Base-by-base conservation (phyloP, 1,140 invertebrate species). In the Chionoecetes opilio region DNA sequence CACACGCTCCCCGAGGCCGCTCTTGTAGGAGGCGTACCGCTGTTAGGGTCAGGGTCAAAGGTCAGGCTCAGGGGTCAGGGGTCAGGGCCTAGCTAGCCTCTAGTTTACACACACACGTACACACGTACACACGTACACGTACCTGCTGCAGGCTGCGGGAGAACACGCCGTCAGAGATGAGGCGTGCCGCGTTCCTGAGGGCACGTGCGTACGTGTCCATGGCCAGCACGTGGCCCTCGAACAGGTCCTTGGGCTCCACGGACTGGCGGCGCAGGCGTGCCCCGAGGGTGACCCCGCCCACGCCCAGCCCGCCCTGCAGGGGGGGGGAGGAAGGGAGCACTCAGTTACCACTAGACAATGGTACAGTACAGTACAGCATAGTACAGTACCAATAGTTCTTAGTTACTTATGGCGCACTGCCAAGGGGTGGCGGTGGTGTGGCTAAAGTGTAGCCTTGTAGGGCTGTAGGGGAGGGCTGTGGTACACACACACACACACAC, bases 1-100 rank as follows among this genome's bases (percentile, higher is more conserved):
- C 35, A 98, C 97, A 85, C 97, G 97, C 31, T 97, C 97, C 17
- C 98, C 98, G 96, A 98, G 97, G 3, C 97, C 98, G 94, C 97
- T 97, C 91, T 97, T 97, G 97, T 97, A 98, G 34, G 97, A 97
- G 14, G 97, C 96, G 97, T 98, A 98, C 11, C 97, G 97, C 96
- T 97, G 97, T 97, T 96, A 31, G 97, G 9, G 2, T 14, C 11
- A 9, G 46, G 96, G 82, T 95, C 46, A 93, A 29, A 53, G 26
- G 34, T 31, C 29, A 14, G 31, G 6, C 26, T 26, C 0, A 17
- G 21, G 2, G n/a, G 46, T 14, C 26, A 37, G 2, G n/a, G 38
- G 35, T 32, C 2, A 41, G 17, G 34, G 26, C 38, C 17, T 41
- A 3, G 35, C 3, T 46, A n/a, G n/a, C n/a, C n/a, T n/a, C 11